phyloP scores from a whole-genome alignment of 2,888 invertebrate genomes.

The Melitaea athalia region DNA sequence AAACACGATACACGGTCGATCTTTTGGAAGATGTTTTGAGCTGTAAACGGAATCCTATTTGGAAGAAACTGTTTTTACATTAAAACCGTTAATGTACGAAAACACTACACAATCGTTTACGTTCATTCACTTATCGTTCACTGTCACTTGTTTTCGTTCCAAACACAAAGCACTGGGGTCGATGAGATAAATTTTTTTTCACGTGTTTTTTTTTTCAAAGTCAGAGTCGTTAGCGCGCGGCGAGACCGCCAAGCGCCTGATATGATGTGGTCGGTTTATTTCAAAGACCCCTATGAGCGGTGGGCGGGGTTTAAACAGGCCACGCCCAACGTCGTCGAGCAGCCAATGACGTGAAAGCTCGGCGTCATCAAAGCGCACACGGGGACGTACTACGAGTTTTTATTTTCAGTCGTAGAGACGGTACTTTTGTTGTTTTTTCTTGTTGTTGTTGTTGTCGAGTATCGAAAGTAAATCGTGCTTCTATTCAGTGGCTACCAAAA shows the following conservation, averaged over 20 bases:
- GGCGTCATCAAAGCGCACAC: slow-evolving; percentile 68
- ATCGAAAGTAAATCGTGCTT: slow-evolving; percentile 55
- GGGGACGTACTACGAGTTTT: slow-evolving; percentile 75
- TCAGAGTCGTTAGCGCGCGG: slow-evolving; percentile 56
- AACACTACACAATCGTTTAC: slow-evolving; percentile 21
- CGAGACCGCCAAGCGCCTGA: slow-evolving; percentile 77
- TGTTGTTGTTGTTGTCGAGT: slow-evolving; percentile 35
- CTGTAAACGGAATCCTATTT: slow-evolving; percentile 12
- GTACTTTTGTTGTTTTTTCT: slow-evolving; percentile 55
- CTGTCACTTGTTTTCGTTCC: slow-evolving; percentile 14
- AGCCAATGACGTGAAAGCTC: slow-evolving; percentile 58
- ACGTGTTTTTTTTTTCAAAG: slow-evolving; percentile 52
- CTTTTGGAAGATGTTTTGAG: slow-evolving; percentile 30
- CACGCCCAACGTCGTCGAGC: slow-evolving; percentile 60
- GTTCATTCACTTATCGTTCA: slow-evolving; percentile 17
- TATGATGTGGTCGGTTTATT: slow-evolving; percentile 70
- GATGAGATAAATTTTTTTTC: slow-evolving; percentile 35
- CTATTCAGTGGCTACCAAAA: slow-evolving; percentile 48
- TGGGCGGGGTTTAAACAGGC: slow-evolving; percentile 63
- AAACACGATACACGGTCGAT: neutral
- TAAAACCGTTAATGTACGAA: neutral
- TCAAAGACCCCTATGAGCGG: slow-evolving; percentile 66
- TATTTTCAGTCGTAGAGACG: slow-evolving; percentile 70
- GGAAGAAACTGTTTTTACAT: slow-evolving; percentile 28
- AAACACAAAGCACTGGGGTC: slow-evolving; percentile 19